Evolutionary conservation across 2,113 vertebrate species (phyloP).

Genomic region (Vireo altiloquus): DNA sequence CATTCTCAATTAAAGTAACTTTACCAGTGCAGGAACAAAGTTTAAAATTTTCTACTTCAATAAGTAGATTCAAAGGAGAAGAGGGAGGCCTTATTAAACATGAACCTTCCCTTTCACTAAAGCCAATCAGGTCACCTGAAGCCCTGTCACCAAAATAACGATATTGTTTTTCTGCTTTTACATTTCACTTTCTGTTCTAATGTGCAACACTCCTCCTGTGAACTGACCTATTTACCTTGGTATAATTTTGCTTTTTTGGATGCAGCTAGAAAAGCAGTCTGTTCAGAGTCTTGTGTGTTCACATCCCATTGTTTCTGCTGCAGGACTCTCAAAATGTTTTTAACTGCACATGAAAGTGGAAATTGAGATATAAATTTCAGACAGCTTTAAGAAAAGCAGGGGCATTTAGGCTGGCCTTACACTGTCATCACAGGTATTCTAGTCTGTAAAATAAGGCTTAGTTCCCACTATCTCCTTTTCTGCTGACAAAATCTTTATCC

Average conservation of each 20-base stretch:
- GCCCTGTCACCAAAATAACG: background rate
- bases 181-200: constrained; percentile 2
- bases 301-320: background rate
- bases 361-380: background rate
- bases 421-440: background rate
- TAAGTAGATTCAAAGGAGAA: constrained; percentile 20
- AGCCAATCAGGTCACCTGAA: background rate
- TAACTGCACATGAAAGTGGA: background rate
- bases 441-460: background rate
- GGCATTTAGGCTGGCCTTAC: background rate
- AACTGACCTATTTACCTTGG: constrained; percentile 15
- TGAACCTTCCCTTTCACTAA: constrained; percentile 22
- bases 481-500: background rate
- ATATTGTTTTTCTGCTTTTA: background rate
- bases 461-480: background rate
- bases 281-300: background rate
- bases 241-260: background rate
- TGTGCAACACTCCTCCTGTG: background rate
- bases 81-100: background rate
- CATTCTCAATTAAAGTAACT: constrained; percentile 18
- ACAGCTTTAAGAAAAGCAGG: background rate
- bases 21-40: background rate
- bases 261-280: background rate
- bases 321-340: background rate
- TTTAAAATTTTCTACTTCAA: background rate